A percentile compares a stretch with the other conserved stretches of the same genome.
phyloP scores from a whole-genome alignment of 2,888 invertebrate species.

The Nomada goodeniana region DNA sequence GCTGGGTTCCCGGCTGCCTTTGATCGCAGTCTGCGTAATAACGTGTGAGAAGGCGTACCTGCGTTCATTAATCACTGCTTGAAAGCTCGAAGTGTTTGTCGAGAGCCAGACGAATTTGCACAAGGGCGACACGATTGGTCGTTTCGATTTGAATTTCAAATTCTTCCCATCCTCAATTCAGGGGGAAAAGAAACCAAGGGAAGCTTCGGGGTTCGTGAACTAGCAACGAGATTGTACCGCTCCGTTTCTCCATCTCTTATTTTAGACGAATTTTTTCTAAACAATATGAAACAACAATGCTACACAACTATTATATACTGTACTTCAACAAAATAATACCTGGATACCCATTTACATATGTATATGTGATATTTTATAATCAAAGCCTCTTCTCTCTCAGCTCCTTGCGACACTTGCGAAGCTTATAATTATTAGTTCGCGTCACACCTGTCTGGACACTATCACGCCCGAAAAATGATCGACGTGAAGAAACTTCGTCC shows the following conservation, averaged over 20 bases:
- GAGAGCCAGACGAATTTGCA: conserved; percentile 63
- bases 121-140: conserved; percentile 51
- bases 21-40: conserved; percentile 47
- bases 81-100: conserved; percentile 57
- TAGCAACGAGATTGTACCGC: background rate
- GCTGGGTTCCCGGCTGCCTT: conserved; percentile 32
- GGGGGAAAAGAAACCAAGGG: conserved; percentile 1
- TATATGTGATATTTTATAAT: too few relatives aligned
- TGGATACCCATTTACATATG: too few relatives aligned
- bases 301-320: too few relatives aligned
- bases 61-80: conserved; percentile 52
- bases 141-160: conserved; percentile 69
- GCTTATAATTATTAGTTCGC: too few relatives aligned
- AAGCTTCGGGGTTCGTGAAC: conserved; percentile 7
- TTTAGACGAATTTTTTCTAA: background rate
- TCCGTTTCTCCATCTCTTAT: background rate
- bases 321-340: too few relatives aligned
- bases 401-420: too few relatives aligned
- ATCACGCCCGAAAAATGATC: too few relatives aligned
- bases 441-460: too few relatives aligned
- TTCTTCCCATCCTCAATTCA: conserved; percentile 7
- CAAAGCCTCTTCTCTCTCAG: too few relatives aligned
- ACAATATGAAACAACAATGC: too few relatives aligned
- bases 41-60: conserved; percentile 23
- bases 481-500: too few relatives aligned